phyloP scores from a whole-genome alignment of 2,888 invertebrate genomes.

The Gortyna flavago region DNA sequence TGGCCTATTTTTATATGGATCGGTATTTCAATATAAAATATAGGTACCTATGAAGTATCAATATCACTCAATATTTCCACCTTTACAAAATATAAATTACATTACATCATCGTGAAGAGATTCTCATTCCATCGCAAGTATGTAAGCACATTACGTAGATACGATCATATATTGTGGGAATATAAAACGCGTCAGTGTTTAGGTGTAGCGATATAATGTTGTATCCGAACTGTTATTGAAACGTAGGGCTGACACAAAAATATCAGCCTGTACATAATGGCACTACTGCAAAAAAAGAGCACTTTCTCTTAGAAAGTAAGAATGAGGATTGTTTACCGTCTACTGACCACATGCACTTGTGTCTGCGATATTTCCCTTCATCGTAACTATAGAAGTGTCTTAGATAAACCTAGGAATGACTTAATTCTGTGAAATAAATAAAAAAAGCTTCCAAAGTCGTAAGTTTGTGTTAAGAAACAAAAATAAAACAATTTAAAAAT shows the following conservation, averaged over 20 bases:
- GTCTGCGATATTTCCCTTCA: background rate
- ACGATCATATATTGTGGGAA: slow-evolving; percentile 49
- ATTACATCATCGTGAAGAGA: slow-evolving; percentile 38
- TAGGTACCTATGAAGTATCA: background rate
- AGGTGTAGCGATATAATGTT: slow-evolving; percentile 55
- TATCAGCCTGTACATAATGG: background rate
- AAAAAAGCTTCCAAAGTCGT: background rate
- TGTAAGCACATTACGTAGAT: slow-evolving; percentile 46
- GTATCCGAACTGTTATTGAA: slow-evolving; percentile 48
- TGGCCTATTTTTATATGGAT: background rate
- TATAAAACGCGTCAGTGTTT: slow-evolving; percentile 59
- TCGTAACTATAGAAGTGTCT: background rate
- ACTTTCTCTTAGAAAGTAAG: background rate
- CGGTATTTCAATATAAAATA: background rate
- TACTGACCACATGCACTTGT: background rate
- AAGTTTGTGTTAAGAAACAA: no score
- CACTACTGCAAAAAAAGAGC: background rate
- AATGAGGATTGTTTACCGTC: background rate
- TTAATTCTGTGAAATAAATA: background rate
- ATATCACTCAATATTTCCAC: slow-evolving; percentile 4
- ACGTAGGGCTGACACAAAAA: slow-evolving; percentile 48
- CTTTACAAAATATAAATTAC: slow-evolving; percentile 27
- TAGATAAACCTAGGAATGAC: background rate
- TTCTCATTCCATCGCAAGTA: slow-evolving; percentile 32
- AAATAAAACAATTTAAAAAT: no score